Conservation (phyloP, 2,888 invertebrate species). For the Caenorhabditis sp. region DNA sequence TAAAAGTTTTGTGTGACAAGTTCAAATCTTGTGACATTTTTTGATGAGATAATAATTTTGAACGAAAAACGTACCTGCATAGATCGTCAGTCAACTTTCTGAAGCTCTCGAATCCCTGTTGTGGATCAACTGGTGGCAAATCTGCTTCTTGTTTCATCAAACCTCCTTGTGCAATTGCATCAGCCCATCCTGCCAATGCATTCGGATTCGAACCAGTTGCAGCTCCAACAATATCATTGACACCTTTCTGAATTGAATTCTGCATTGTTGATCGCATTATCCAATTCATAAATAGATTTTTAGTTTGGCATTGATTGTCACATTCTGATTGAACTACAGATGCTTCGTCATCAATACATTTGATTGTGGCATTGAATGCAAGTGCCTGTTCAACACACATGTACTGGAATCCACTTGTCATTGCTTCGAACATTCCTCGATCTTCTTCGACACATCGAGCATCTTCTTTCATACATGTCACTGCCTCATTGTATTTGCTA, state of each 20-base stretch:
- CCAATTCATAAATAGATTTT: constrained; percentile 44
- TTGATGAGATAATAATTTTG: too few relatives aligned
- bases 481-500: constrained; percentile 42
- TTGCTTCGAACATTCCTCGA: constrained; percentile 45
- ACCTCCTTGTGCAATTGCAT: constrained; percentile 8
- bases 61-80: constrained; percentile 16
- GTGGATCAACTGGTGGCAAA: constrained; percentile 15
- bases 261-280: constrained; percentile 37
- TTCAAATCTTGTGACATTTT: too few relatives aligned
- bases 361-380: constrained; percentile 52
- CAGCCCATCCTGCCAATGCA: constrained; percentile 19
- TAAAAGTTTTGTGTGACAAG: too few relatives aligned
- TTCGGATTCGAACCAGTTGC: constrained; percentile 26
- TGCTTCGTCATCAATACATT: constrained; percentile 47
- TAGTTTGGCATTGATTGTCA: constrained; percentile 40
- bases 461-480: constrained; percentile 37
- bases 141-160: not conserved
- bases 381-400: constrained; percentile 55
- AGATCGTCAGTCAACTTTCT: constrained; percentile 32
- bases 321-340: constrained; percentile 43
- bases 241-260: constrained; percentile 34
- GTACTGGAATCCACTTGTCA: constrained; percentile 52
- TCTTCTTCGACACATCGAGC: constrained; percentile 42
- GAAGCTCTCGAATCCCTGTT: constrained; percentile 32
- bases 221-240: constrained; percentile 31